Conservation (phyloP, 2,797 vertebrate species). For the Poeciliopsis infans region DNA sequence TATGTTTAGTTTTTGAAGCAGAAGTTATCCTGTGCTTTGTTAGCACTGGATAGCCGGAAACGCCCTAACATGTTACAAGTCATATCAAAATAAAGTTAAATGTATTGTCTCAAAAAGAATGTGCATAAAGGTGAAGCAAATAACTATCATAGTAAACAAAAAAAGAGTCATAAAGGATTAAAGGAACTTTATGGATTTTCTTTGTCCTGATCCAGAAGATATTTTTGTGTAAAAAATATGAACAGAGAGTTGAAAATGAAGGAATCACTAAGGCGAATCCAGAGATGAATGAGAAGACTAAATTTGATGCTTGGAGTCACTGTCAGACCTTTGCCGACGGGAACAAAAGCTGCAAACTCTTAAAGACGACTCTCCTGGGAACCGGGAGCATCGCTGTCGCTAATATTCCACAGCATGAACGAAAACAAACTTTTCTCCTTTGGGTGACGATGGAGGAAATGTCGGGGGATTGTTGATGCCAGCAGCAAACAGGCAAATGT, state of each 20-base stretch:
- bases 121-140: not conserved
- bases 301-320: not conserved
- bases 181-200: not conserved
- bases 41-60: not conserved
- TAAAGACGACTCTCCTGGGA: not conserved
- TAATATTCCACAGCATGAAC: not conserved
- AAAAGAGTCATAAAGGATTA: not conserved
- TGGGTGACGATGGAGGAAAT: not conserved
- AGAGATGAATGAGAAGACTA: not conserved
- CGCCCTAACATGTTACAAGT: not conserved
- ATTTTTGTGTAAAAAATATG: not conserved
- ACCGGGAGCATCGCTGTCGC: not conserved
- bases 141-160: not conserved
- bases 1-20: no score
- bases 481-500: not conserved
- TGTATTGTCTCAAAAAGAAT: not conserved
- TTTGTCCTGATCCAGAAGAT: not conserved
- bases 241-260: conserved; percentile 3
- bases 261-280: not conserved
- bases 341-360: not conserved
- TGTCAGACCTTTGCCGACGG: not conserved
- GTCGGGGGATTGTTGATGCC: not conserved
- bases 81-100: not conserved
- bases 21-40: not conserved
- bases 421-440: not conserved